Percentiles rank a stretch among this genome's conserved stretches.
Conservation (phyloP, 2,888 invertebrate species). For the Drosophila acutilabella region DNA sequence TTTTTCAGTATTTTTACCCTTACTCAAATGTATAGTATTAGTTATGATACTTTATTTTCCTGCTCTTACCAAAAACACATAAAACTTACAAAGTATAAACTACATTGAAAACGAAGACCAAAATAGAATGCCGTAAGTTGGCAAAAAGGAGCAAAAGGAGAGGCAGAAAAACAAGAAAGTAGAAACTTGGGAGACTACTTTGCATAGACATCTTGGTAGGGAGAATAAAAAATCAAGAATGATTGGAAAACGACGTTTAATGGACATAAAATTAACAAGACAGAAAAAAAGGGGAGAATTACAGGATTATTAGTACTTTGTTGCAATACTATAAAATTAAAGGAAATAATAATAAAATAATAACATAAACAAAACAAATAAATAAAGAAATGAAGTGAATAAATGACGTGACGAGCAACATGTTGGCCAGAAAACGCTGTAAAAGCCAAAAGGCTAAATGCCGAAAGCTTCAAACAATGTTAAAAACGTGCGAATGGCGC, state of each 20-base stretch:
- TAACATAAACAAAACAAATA: constrained; percentile 50
- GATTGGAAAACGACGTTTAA: constrained; percentile 32
- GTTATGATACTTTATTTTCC: too few species aligned
- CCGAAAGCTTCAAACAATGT: constrained; percentile 42
- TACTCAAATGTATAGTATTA: too few species aligned
- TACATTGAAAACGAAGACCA: background rate
- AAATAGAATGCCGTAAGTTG: constrained; percentile 11
- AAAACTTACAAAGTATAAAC: too few species aligned
- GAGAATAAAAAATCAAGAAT: constrained; percentile 58
- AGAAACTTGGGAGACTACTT: constrained; percentile 14
- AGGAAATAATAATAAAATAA: background rate
- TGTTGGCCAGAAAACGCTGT: constrained; percentile 22
- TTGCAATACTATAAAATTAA: constrained; percentile 16
- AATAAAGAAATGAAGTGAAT: constrained; percentile 44
- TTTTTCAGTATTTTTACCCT: too few species aligned
- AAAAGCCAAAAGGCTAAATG: constrained; percentile 29
- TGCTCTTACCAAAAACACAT: too few species aligned
- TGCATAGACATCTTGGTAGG: constrained; percentile 22
- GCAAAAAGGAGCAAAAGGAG: constrained; percentile 1
- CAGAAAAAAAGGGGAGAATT: constrained; percentile 3
- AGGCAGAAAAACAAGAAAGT: background rate
- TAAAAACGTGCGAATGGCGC: constrained; percentile 78
- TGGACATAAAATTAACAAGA: constrained; percentile 15
- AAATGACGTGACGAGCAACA: constrained; percentile 29
- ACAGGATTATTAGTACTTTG: background rate